Conservation (phyloP, 2,113 vertebrate species). For the Dolichotis patagonum region DNA sequence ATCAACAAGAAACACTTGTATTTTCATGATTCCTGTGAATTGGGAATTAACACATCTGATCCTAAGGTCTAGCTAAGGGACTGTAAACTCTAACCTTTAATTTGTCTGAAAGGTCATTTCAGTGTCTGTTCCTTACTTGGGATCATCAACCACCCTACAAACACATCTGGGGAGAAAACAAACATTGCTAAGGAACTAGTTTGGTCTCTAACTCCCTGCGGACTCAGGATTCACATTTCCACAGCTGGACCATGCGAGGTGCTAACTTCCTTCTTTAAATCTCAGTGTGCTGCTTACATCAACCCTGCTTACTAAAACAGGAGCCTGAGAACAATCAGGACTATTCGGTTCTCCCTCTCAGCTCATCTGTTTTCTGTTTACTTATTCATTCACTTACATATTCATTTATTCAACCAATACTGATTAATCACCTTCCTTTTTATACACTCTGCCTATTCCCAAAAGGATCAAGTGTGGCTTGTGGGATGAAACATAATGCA, state of each 20-base stretch:
- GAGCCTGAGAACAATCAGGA: constrained; percentile 18
- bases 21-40: constrained; percentile 58
- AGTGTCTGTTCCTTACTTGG: background rate
- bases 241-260: background rate
- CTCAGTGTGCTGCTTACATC: background rate
- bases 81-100: background rate
- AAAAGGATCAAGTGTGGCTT: constrained; percentile 40
- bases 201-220: constrained; percentile 31
- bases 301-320: constrained; percentile 20
- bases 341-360: background rate
- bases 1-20: background rate
- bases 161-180: background rate
- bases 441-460: constrained; percentile 55
- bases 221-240: background rate
- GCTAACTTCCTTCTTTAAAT: constrained; percentile 7
- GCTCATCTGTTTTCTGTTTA: constrained; percentile 53
- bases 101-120: constrained; percentile 61
- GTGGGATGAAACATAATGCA: constrained; percentile 37
- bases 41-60: constrained; percentile 31
- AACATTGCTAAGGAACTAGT: background rate
- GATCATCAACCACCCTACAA: background rate
- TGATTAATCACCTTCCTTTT: constrained; percentile 76
- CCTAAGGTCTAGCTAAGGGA: background rate
- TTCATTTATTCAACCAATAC: constrained; percentile 78
- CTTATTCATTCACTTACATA: constrained; percentile 67